Evolutionary conservation across 2,797 vertebrate species (phyloP), one percentile per base, ranked within the genome.

Genomic region (Vireo griseus): DNA sequence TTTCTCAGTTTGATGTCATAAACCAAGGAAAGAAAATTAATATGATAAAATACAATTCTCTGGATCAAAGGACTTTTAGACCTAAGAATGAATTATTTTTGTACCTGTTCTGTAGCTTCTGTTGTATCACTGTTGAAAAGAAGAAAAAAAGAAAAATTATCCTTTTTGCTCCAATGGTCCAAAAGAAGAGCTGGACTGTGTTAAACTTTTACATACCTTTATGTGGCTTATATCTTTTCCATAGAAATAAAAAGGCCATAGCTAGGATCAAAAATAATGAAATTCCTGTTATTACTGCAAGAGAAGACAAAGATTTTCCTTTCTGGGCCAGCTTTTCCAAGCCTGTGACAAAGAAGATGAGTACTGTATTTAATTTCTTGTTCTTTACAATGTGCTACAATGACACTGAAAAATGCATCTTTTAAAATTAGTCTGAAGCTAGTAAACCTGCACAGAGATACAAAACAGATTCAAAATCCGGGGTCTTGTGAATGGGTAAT

Each of bases 181-280:
- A 62, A 83, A 90, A 83, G 40, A 77, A 77, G 51, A 89, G 35
- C 40, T 52, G 22, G 33, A 77, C 14, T 6, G 1, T 40, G 16
- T 10, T 86, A 80, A 69, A 45, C 18, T 83, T 90, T 84, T 79
- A 96, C 96, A 22, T 97, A 99, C 99, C 99, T 99, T 97, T 98
- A 84, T 98, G 97, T 18, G 99, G 98, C 95, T 98, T 98, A 84
- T 98, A 99, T 88, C 96, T 98, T 98, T 98, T 99, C 98, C 98
- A 98, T 69, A 99, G 77, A 90, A 99, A 97, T 83, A 99, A 96
- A 95, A 99, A 95, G 93, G 98, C 89, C 98, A 99, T 98, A 62
- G 97, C 98, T 94, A 98, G 79, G 47, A 99, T 99, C 96, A 99
- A 96, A 97, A 99, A 97, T 91, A 99, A 96, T 40, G 98, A 99